Percentiles rank a stretch among this genome's conserved stretches.
Conservation (phyloP, 2,888 invertebrate species). For the Ophion costatus region DNA sequence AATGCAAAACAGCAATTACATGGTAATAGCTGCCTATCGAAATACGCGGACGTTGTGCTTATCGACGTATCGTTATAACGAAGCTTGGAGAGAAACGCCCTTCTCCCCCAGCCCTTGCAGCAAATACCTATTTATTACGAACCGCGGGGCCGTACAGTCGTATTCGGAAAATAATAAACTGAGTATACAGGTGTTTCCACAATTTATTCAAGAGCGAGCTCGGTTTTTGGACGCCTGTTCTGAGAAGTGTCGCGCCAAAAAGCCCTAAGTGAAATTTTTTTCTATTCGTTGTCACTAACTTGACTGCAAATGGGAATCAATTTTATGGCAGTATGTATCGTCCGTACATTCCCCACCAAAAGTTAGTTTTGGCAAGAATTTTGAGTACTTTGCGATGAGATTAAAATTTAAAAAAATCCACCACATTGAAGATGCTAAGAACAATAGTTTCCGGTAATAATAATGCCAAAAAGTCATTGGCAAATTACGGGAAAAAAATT, state of each 20-base stretch:
- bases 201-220: not conserved
- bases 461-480: too few relatives aligned
- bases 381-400: too few relatives aligned
- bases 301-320: not conserved
- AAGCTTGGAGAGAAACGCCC: constrained; percentile 16
- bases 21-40: constrained; percentile 19
- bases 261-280: not conserved
- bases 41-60: constrained; percentile 27
- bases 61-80: constrained; percentile 44
- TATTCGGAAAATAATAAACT: not conserved
- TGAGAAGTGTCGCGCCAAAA: not conserved
- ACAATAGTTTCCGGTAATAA: too few relatives aligned
- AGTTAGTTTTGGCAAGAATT: too few relatives aligned
- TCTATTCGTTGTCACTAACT: not conserved
- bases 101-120: not conserved
- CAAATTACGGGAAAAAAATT: too few relatives aligned
- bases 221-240: not conserved
- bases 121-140: constrained; percentile 3
- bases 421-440: too few relatives aligned
- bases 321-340: too few relatives aligned
- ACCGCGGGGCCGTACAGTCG: not conserved
- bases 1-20: constrained; percentile 27
- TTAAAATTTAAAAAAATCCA: too few relatives aligned
- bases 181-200: not conserved
- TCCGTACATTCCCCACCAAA: too few relatives aligned